Percentiles rank a stretch among this genome's conserved stretches.
phyloP scores from a whole-genome alignment of 2,113 vertebrate genomes.

The Heptranchias perlo region DNA sequence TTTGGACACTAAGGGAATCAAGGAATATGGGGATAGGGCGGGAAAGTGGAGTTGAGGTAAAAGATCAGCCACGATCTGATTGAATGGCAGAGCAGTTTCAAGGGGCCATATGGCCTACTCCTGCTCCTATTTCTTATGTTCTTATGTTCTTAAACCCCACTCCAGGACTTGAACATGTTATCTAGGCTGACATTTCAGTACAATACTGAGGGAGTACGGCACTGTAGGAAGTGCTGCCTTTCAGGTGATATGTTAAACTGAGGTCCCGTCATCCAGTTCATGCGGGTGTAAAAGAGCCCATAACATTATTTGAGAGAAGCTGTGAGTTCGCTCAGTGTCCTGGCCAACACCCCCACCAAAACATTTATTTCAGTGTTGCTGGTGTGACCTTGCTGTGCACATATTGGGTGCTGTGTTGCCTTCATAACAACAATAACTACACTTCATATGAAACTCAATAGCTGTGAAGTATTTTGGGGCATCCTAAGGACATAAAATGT shows the following conservation, averaged over 20 bases:
- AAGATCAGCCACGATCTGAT: too few relatives aligned
- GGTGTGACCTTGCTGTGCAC: too few relatives aligned
- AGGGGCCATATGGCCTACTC: too few relatives aligned
- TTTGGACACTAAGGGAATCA: too few relatives aligned
- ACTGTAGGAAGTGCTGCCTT: neutral
- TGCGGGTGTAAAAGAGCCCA: neutral
- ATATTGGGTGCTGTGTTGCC: neutral
- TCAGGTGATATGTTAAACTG: neutral
- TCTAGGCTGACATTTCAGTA: neutral
- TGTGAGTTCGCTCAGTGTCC: neutral
- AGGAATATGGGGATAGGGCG: too few relatives aligned
- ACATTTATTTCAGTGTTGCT: neutral
- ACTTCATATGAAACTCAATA: neutral
- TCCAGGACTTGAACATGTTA: neutral
- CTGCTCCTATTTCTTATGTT: too few relatives aligned
- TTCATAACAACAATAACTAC: neutral
- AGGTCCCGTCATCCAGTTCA: neutral
- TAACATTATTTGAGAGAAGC: too few relatives aligned
- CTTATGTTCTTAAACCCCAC: too few relatives aligned
- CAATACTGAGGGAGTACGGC: neutral
- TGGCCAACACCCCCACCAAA: neutral
- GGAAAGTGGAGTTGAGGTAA: too few relatives aligned
- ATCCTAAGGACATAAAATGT: neutral
- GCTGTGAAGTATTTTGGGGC: neutral
- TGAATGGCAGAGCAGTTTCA: too few relatives aligned